Evolutionary conservation across 2,888 invertebrate genomes (phyloP).

Genomic region (Rhaphigaster nebulosa): DNA sequence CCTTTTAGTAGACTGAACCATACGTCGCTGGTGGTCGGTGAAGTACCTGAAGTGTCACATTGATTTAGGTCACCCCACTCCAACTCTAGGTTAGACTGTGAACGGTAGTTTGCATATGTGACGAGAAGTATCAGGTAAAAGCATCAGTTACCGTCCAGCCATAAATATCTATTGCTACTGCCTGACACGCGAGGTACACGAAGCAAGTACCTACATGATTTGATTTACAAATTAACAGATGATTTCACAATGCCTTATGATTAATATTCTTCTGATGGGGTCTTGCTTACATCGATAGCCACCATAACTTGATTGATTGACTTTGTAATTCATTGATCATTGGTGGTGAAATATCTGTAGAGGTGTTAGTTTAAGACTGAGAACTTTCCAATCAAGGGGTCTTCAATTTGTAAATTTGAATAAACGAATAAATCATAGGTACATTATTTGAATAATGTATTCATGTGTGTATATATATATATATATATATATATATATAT

Average conservation of each 20-base stretch:
- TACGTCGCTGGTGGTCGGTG: background rate
- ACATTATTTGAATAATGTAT: background rate
- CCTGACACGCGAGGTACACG: background rate
- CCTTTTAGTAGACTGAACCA: background rate
- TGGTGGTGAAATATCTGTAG: background rate
- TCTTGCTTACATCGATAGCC: slow-evolving; percentile 12
- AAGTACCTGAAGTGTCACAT: background rate
- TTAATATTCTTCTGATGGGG: slow-evolving; percentile 29
- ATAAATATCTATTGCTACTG: background rate
- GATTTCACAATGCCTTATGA: background rate
- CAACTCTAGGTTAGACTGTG: background rate
- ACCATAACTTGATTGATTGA: slow-evolving; percentile 9
- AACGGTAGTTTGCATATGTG: background rate
- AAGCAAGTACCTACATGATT: background rate
- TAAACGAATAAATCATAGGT: background rate
- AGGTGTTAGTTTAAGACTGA: slow-evolving; percentile 1
- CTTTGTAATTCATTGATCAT: slow-evolving; percentile 24
- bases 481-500: too few species aligned
- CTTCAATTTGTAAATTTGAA: background rate
- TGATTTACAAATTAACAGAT: background rate
- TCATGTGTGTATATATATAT: too few species aligned
- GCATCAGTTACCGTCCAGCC: background rate
- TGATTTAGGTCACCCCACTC: background rate
- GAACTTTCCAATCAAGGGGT: background rate
- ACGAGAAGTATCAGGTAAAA: background rate